Conservation (phyloP, 2,888 invertebrate species). For the Muscina levida region DNA sequence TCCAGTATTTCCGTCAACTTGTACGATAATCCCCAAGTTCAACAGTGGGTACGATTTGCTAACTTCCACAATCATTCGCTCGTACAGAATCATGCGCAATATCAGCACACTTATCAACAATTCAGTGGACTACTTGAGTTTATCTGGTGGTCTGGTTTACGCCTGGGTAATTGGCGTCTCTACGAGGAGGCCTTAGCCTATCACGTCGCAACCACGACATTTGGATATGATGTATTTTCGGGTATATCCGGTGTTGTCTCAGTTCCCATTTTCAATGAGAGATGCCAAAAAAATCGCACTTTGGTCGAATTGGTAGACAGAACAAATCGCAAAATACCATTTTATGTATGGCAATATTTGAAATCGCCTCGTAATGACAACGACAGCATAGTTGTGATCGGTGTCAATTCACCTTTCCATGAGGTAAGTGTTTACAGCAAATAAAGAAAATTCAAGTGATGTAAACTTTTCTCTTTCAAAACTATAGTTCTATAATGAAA, state of each 20-base stretch:
- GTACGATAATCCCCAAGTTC: slow-evolving; percentile 7
- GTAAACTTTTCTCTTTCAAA: slow-evolving; percentile 2
- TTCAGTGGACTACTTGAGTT: slow-evolving; percentile 53
- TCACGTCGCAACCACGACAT: slow-evolving; percentile 27
- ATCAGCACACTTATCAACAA: slow-evolving; percentile 7
- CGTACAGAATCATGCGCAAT: slow-evolving; percentile 6
- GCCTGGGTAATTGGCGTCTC: slow-evolving; percentile 61
- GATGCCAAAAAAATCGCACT: slow-evolving; percentile 27
- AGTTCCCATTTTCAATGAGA: slow-evolving; percentile 9
- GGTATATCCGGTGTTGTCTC: slow-evolving; percentile 37
- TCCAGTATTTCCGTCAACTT: background rate
- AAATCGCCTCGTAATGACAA: slow-evolving; percentile 39
- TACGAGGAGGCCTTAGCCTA: slow-evolving; percentile 42
- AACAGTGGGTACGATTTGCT: slow-evolving; percentile 38
- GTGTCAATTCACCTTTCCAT: slow-evolving; percentile 61
- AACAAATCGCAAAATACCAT: slow-evolving; percentile 39
- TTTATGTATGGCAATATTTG: slow-evolving; percentile 62
- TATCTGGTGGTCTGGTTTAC: slow-evolving; percentile 61
- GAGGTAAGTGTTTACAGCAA: slow-evolving; percentile 39
- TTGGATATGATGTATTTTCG: slow-evolving; percentile 42
- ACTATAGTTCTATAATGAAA: slow-evolving; percentile 48
- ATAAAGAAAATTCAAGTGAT: background rate
- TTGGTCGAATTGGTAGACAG: background rate
- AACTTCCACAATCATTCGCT: slow-evolving; percentile 37
- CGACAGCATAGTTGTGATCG: slow-evolving; percentile 58